Conservation (phyloP, 2,113 vertebrate species). For the Melanerpes aurifrons region DNA sequence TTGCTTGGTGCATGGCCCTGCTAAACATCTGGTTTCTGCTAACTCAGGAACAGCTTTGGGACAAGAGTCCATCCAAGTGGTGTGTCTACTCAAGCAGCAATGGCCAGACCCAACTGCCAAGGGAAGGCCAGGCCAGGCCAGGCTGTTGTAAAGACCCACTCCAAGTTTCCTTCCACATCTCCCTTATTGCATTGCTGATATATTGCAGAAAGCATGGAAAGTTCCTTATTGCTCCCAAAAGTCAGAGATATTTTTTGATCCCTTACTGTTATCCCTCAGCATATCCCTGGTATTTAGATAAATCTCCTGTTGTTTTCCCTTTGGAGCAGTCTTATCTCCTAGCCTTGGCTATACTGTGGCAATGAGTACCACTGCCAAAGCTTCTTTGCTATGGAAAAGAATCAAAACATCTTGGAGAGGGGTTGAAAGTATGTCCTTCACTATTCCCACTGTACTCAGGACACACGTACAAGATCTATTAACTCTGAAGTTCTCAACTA, state of each 20-base stretch:
- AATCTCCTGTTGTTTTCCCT: constrained; percentile 39
- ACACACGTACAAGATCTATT: neutral
- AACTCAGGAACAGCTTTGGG: neutral
- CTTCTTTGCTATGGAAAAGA: constrained; percentile 18
- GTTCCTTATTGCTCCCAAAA: constrained; percentile 40
- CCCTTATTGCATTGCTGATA: neutral
- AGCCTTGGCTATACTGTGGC: neutral
- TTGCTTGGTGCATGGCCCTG: accelerated
- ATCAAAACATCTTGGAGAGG: constrained; percentile 24
- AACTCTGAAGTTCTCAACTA: neutral
- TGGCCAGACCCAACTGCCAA: constrained; percentile 19
- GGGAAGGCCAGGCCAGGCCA: neutral
- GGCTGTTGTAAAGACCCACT: neutral
- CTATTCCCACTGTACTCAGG: neutral
- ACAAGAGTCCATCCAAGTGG: neutral
- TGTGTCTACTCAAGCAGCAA: neutral
- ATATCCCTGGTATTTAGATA: constrained; percentile 15
- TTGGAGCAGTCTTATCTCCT: constrained; percentile 41
- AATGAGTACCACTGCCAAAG: neutral
- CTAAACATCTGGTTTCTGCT: neutral
- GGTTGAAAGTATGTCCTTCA: neutral
- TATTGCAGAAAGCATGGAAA: constrained; percentile 33
- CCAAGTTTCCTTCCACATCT: constrained; percentile 50
- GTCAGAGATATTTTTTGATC: neutral
- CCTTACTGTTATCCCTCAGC: neutral